A percentile compares a stretch with the other conserved stretches of the same genome.
Conservation (phyloP, 2,888 invertebrate species). For the Sinopyrophorus schimmeli region DNA sequence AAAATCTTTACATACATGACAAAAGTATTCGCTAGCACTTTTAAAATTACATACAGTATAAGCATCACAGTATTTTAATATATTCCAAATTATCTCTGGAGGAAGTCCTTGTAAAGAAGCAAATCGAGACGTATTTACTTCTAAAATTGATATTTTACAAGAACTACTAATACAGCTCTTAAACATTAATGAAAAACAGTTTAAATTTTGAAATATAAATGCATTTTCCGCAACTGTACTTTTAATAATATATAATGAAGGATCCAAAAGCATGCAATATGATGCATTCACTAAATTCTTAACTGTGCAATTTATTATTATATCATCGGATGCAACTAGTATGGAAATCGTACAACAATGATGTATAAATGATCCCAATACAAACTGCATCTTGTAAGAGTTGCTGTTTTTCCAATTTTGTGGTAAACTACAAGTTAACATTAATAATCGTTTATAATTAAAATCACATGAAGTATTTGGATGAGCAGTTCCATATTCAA, state of each 20-base stretch:
- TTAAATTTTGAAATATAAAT: too few species aligned
- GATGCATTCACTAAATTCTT: constrained; percentile 36
- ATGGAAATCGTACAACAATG: constrained; percentile 43
- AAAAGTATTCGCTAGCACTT: constrained; percentile 41
- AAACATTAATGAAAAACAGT: too few species aligned
- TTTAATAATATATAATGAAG: too few species aligned
- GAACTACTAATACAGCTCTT: too few species aligned
- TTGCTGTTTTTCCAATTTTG: constrained; percentile 41
- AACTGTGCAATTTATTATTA: constrained; percentile 48
- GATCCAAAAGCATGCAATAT: too few species aligned
- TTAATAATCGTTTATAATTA: constrained; percentile 41
- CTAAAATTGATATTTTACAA: too few species aligned
- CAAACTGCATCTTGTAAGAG: constrained; percentile 42
- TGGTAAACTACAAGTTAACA: constrained; percentile 41
- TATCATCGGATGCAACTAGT: constrained; percentile 43
- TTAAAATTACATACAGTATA: constrained; percentile 33
- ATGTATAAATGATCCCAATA: constrained; percentile 39
- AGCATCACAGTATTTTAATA: constrained; percentile 9
- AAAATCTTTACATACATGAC: constrained; percentile 35
- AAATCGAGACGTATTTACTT: constrained; percentile 29
- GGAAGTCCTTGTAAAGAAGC: constrained; percentile 53
- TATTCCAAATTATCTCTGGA: constrained; percentile 44
- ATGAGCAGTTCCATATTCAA: constrained; percentile 32
- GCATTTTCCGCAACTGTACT: too few species aligned
- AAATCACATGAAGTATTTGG: constrained; percentile 38